These are phyloP conservation scores for Thalassarche chlororhynchos DNA, from an alignment of 2,113 vertebrate species.

Conservation along the genomic window DNA sequence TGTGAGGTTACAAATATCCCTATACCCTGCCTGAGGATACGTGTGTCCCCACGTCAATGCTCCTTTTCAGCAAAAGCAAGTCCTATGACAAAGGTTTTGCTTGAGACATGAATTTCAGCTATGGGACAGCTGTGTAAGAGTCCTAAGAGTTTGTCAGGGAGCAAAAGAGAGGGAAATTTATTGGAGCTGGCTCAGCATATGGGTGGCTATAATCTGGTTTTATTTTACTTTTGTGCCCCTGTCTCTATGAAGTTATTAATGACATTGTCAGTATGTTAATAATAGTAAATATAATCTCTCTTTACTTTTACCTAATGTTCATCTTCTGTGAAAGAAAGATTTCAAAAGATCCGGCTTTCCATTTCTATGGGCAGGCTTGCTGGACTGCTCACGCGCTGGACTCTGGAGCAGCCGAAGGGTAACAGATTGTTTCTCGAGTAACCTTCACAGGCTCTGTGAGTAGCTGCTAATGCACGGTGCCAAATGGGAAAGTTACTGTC, in stretches of 20 bases:
- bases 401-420: accelerated
- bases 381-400: accelerated
- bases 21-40: background rate
- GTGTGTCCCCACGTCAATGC: background rate
- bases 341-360: background rate
- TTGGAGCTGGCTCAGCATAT: background rate
- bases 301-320: background rate
- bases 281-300: background rate
- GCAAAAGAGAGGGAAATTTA: background rate
- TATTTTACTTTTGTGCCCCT: background rate
- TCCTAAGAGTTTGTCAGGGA: background rate
- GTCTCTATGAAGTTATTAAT: background rate
- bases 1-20: background rate
- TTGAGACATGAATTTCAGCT: background rate
- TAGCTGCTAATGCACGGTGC: background rate
- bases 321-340: background rate
- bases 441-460: background rate
- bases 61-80: background rate
- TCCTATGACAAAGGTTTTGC: background rate
- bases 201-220: background rate
- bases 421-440: background rate
- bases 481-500: background rate
- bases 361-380: background rate
- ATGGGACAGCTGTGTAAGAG: background rate
- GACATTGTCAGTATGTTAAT: background rate